Evolutionary conservation across 2,888 invertebrate species (phyloP).

Genomic region (Brachylomia viminalis): DNA sequence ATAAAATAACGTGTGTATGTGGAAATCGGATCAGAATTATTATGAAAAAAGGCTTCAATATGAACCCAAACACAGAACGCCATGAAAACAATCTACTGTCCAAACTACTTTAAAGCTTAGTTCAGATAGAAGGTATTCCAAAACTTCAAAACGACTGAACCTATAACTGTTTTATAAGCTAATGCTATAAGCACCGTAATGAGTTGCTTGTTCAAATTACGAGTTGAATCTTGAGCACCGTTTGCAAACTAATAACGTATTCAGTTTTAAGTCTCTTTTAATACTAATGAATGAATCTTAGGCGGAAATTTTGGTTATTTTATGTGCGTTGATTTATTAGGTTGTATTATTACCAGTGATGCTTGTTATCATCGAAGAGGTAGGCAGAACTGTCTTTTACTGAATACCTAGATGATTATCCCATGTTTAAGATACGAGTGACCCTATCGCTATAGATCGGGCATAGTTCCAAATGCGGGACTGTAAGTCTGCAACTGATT

Average conservation of each 20-base stretch:
- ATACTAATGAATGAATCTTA: slow-evolving; percentile 12
- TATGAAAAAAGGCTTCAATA: neutral
- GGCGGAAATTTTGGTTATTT: neutral
- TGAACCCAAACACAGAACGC: neutral
- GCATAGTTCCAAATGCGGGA: neutral
- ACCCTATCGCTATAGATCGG: neutral
- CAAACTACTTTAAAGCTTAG: neutral
- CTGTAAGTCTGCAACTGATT: neutral
- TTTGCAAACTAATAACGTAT: slow-evolving; percentile 12
- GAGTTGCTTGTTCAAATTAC: slow-evolving; percentile 48
- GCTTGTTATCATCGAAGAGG: neutral
- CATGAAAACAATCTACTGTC: neutral
- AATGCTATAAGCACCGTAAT: slow-evolving; percentile 28
- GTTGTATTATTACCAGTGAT: neutral
- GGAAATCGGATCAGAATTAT: neutral
- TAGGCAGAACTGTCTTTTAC: neutral
- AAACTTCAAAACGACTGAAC: slow-evolving; percentile 19
- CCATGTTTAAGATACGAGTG: neutral
- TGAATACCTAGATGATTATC: neutral
- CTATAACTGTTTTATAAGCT: slow-evolving; percentile 13
- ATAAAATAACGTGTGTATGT: neutral
- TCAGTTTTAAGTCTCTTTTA: slow-evolving; percentile 18
- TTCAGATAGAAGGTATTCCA: slow-evolving; percentile 5
- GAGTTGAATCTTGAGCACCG: slow-evolving; percentile 29
- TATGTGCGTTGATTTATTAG: neutral